These are phyloP conservation scores for Phlogophora meticulosa DNA, from an alignment of 2,888 invertebrate genomes.

Conservation along the genomic window DNA sequence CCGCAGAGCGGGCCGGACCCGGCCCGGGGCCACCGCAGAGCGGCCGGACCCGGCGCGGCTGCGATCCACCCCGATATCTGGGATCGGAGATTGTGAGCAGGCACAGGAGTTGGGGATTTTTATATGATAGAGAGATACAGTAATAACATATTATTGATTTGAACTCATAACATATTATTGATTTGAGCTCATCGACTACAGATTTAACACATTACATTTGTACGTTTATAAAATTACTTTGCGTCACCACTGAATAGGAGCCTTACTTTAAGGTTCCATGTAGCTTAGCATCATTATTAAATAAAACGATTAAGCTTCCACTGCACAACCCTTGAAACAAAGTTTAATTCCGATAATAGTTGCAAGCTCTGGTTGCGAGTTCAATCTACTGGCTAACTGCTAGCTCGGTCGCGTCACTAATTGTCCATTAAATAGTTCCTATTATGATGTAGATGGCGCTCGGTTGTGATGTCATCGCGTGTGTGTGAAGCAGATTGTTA, in stretches of 20 bases:
- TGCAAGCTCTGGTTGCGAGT: conserved; percentile 22
- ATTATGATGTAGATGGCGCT: conserved; percentile 36
- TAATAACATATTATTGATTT: no score
- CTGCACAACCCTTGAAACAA: conserved; percentile 13
- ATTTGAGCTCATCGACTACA: no score
- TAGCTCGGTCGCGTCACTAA: conserved; percentile 14
- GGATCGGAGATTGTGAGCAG: neutral
- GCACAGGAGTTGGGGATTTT: no score
- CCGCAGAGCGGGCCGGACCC: neutral
- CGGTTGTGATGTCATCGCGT: conserved; percentile 15
- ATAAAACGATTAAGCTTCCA: neutral
- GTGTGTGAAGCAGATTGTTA: neutral
- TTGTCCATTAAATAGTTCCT: conserved; percentile 35
- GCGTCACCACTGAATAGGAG: neutral
- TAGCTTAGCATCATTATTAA: neutral
- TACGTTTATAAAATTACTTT: neutral
- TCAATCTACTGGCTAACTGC: conserved; percentile 14
- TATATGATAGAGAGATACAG: no score
- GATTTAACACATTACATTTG: no score
- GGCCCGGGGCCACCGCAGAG: neutral
- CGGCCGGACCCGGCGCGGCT: neutral
- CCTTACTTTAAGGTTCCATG: neutral
- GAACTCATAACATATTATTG: no score
- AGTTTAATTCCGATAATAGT: conserved; percentile 27
- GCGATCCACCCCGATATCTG: neutral